A percentile compares a stretch with the other conserved stretches of the same genome.
phyloP scores from a whole-genome alignment of 2,888 invertebrate genomes.

The Horisme vitalbata region DNA sequence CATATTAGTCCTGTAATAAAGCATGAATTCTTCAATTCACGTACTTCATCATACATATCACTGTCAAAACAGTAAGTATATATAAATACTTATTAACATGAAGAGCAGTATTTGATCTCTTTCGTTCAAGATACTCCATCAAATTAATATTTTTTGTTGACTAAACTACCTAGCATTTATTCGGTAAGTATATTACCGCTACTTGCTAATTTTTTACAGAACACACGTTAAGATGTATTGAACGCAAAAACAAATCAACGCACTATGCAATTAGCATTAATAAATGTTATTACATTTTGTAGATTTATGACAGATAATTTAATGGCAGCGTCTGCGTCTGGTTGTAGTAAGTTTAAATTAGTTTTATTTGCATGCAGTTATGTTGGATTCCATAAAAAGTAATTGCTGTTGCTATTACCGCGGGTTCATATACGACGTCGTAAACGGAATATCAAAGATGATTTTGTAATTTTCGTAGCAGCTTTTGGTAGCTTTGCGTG shows the following conservation, averaged over 20 bases:
- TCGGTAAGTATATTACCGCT: not conserved
- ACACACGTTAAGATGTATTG: constrained; percentile 20
- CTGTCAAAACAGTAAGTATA: no score
- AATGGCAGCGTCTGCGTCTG: constrained; percentile 31
- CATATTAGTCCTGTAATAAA: no score
- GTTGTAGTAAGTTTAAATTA: constrained; percentile 36
- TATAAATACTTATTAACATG: no score
- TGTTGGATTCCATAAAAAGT: constrained; percentile 52
- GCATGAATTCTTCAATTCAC: no score
- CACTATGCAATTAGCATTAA: constrained; percentile 32
- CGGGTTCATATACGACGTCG: constrained; percentile 37
- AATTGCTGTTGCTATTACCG: constrained; percentile 42
- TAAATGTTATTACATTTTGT: constrained; percentile 34
- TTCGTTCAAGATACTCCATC: no score
- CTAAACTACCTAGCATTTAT: not conserved
- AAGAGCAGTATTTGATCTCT: no score
- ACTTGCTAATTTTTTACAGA: constrained; percentile 14
- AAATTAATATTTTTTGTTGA: constrained; percentile 8
- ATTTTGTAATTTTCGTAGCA: constrained; percentile 7
- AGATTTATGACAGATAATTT: constrained; percentile 40
- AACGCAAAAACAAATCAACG: constrained; percentile 35
- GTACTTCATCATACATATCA: no score
- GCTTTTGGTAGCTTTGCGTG: not conserved
- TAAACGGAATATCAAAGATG: constrained; percentile 29
- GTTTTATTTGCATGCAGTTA: constrained; percentile 43